These are phyloP conservation scores for Tragelaphus eurycerus DNA, from an alignment of 2,797 vertebrate species.

Conservation along the genomic window DNA sequence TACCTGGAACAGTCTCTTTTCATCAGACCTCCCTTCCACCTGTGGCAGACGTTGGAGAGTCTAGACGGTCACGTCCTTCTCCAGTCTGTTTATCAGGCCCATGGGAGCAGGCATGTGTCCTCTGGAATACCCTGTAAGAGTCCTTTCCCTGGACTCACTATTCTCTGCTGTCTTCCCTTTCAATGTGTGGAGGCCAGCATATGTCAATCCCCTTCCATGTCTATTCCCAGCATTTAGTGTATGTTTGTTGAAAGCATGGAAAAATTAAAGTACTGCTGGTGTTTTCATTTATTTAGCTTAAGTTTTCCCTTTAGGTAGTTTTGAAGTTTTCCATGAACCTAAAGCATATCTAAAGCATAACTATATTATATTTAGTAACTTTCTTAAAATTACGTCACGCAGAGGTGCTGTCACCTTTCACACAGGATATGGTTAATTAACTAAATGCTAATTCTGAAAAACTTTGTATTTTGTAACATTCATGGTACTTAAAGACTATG, in stretches of 20 bases:
- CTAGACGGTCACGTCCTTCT: fast-evolving
- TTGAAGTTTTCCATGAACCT: background rate
- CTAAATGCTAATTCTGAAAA: background rate
- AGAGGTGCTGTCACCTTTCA: background rate
- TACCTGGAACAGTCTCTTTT: background rate
- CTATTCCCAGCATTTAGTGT: background rate
- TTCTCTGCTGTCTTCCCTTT: background rate
- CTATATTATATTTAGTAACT: background rate
- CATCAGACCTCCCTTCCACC: too few species aligned
- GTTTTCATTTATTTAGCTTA: background rate
- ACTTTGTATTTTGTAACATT: background rate
- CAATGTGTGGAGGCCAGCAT: too few species aligned
- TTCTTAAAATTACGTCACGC: background rate
- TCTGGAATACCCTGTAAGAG: fast-evolving
- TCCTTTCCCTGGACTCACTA: background rate
- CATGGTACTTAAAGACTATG: background rate
- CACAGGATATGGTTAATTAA: background rate
- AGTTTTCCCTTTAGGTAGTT: background rate
- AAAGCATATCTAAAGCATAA: background rate
- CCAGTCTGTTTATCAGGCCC: background rate
- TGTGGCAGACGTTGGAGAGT: background rate
- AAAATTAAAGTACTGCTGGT: background rate
- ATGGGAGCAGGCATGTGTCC: fast-evolving
- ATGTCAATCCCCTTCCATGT: background rate
- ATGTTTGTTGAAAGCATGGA: background rate